Conservation (phyloP, 2,888 invertebrate genomes). For the Lepidocyrtinus sp. region DNA sequence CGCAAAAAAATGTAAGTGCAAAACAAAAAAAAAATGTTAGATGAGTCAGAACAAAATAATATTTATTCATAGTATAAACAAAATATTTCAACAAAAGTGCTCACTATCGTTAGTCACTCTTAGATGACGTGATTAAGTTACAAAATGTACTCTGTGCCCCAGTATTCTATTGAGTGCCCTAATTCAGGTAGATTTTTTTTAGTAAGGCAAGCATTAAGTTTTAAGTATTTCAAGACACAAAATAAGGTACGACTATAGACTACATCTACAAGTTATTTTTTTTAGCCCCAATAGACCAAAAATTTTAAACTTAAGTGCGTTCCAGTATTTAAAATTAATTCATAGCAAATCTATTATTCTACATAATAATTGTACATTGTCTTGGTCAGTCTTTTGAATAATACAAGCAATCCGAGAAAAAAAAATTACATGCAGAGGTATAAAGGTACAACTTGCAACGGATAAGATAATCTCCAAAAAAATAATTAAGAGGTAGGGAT, state of each 20-base stretch:
- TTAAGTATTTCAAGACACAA: too few relatives aligned
- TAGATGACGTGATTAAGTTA: background rate
- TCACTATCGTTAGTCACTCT: background rate
- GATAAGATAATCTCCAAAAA: background rate
- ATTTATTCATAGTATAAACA: slow-evolving; percentile 40
- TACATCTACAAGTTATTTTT: too few relatives aligned
- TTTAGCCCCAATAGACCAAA: too few relatives aligned
- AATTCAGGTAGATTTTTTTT: background rate
- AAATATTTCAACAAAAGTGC: background rate
- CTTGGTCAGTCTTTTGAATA: slow-evolving; percentile 38
- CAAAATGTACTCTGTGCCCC: background rate
- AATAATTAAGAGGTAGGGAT: background rate
- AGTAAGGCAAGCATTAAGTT: background rate
- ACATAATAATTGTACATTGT: slow-evolving; percentile 52
- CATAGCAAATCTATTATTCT: slow-evolving; percentile 13
- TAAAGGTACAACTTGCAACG: background rate
- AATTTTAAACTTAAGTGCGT: too few relatives aligned
- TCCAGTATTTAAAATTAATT: too few relatives aligned
- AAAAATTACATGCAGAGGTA: background rate
- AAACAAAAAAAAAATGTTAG: slow-evolving; percentile 41
- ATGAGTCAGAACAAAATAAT: slow-evolving; percentile 32
- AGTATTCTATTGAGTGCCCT: background rate
- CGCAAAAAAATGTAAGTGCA: slow-evolving; percentile 48
- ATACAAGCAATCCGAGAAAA: slow-evolving; percentile 19
- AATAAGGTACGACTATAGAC: too few relatives aligned